Conservation (phyloP, 2,113 vertebrate species). For the Neogale vison region DNA sequence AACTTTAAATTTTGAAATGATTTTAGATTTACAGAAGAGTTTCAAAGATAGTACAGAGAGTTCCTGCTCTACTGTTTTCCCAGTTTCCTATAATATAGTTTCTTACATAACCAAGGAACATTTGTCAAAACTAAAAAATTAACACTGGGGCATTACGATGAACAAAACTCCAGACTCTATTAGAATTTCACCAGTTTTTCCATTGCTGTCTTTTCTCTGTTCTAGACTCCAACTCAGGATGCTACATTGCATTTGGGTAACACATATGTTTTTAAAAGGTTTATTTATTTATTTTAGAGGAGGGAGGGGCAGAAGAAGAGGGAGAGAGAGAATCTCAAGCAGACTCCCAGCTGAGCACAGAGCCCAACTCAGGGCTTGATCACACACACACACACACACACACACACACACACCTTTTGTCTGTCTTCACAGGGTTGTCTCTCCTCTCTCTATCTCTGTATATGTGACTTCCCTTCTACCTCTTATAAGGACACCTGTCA, state of each 20-base stretch:
- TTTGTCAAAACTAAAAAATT: not conserved
- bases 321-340: not conserved
- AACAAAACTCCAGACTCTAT: not conserved
- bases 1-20: not conserved
- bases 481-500: not conserved
- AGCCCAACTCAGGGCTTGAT: fast-evolving
- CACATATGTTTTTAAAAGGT: slow-evolving; percentile 1
- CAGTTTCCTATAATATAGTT: not conserved
- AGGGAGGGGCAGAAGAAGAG: not conserved
- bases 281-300: not conserved
- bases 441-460: not conserved
- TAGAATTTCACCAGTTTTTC: not conserved
- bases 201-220: not conserved
- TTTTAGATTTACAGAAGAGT: not conserved
- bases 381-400: not conserved
- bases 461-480: not conserved
- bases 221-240: not conserved
- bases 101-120: not conserved
- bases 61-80: not conserved
- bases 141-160: not conserved
- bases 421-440: not conserved
- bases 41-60: not conserved
- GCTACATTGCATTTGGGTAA: not conserved
- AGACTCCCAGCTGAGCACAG: not conserved
- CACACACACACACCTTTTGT: not conserved